Percentiles rank a stretch among this genome's conserved stretches.
These are phyloP conservation scores for Microvelia longipes DNA, from an alignment of 1,140 invertebrate species.

Conservation along the genomic window DNA sequence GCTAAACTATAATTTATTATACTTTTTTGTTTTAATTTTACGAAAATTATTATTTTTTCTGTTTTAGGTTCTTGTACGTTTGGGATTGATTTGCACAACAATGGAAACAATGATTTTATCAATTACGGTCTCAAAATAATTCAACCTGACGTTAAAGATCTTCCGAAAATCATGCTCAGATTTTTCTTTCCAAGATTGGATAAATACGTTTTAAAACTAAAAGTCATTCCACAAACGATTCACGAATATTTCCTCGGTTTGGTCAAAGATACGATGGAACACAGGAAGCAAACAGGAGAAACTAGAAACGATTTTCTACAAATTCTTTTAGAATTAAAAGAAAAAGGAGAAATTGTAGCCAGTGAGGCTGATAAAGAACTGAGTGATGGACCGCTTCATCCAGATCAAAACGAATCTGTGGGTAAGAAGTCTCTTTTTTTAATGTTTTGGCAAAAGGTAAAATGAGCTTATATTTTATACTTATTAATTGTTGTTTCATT, in stretches of 20 bases:
- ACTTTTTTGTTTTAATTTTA: background rate
- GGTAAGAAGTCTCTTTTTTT: too few relatives aligned
- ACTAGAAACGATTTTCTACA: background rate
- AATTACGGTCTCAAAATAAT: background rate
- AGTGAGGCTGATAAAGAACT: too few relatives aligned
- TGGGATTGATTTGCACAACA: background rate
- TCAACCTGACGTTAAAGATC: background rate
- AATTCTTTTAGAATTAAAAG: background rate
- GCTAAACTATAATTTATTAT: too few relatives aligned
- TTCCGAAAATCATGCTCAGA: background rate
- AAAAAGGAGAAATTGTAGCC: background rate
- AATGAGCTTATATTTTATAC: too few relatives aligned
- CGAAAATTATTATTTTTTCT: background rate
- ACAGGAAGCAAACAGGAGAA: background rate
- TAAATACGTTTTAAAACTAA: background rate
- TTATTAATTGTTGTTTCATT: too few relatives aligned
- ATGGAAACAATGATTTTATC: background rate
- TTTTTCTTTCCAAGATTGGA: background rate
- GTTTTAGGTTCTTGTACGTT: background rate
- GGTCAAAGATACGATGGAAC: background rate
- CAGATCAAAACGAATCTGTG: too few relatives aligned
- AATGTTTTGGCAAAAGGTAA: too few relatives aligned
- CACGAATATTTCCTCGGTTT: background rate
- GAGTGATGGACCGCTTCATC: too few relatives aligned
- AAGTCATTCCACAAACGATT: background rate